Conservation (phyloP, 2,888 invertebrate species). For the Lycocerus yunnanus region DNA sequence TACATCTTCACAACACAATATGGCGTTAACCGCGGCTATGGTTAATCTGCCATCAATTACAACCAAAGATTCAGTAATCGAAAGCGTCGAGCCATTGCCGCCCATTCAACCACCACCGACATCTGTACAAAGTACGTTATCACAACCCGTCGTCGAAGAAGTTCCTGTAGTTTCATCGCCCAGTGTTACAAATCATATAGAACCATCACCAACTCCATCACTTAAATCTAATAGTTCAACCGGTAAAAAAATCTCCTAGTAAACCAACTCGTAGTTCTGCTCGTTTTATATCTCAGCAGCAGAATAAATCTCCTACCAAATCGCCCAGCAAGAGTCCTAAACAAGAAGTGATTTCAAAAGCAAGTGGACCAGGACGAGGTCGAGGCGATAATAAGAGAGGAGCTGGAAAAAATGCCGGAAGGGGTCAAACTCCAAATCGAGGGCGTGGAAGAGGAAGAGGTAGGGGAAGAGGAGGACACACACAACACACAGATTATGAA, state of each 20-base stretch:
- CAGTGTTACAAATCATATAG: conserved; percentile 42
- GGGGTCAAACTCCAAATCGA: conserved; percentile 46
- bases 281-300: conserved; percentile 62
- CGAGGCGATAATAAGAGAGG: conserved; percentile 50
- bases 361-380: conserved; percentile 58
- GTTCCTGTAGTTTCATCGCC: conserved; percentile 35
- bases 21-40: conserved; percentile 81
- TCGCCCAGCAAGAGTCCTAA: conserved; percentile 56
- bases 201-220: conserved; percentile 53
- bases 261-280: conserved; percentile 66
- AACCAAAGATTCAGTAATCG: conserved; percentile 35
- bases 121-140: conserved; percentile 40
- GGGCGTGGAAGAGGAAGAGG: conserved; percentile 58
- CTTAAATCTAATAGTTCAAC: conserved; percentile 52
- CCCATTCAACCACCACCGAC: conserved; percentile 13
- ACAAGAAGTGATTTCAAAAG: conserved; percentile 60
- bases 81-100: conserved; percentile 6
- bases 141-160: conserved; percentile 32
- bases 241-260: conserved; percentile 62
- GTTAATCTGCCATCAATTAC: conserved; percentile 69
- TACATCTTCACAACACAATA: conserved; percentile 80
- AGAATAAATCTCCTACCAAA: conserved; percentile 68
- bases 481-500: conserved; percentile 44
- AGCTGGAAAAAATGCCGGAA: conserved; percentile 40
- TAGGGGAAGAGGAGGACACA: conserved; percentile 49